phyloP scores from a whole-genome alignment of 1,140 invertebrate genomes.

The Ceratoteleas bidentatus region DNA sequence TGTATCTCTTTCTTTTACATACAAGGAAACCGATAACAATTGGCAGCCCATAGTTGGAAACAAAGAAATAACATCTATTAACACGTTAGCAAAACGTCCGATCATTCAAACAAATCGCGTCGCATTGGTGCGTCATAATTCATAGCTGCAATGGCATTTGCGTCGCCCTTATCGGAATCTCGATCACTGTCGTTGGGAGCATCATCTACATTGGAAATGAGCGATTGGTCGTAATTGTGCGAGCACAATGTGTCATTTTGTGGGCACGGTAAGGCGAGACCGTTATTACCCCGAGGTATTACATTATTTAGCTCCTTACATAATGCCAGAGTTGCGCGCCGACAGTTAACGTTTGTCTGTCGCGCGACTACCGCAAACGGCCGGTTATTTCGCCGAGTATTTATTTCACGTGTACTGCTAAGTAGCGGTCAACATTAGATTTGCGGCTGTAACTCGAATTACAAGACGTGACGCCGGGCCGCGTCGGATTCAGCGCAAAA shows the following conservation, averaged over 20 bases:
- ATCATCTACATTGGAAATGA: slow-evolving; percentile 57
- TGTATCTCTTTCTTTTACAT: too few species aligned
- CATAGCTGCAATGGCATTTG: slow-evolving; percentile 9
- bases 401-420: slow-evolving; percentile 9
- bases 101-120: slow-evolving; percentile 24
- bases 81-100: slow-evolving; percentile 1
- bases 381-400: slow-evolving; percentile 24
- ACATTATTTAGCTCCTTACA: slow-evolving; percentile 46
- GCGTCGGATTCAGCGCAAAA: slow-evolving; percentile 3
- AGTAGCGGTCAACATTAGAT: slow-evolving; percentile 5
- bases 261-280: slow-evolving; percentile 62
- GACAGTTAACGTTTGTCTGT: slow-evolving; percentile 32
- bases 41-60: neutral
- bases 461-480: neutral
- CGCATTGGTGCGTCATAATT: slow-evolving; percentile 25
- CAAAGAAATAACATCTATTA: slow-evolving; percentile 17
- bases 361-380: slow-evolving; percentile 27
- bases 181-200: slow-evolving; percentile 15
- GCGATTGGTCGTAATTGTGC: slow-evolving; percentile 45
- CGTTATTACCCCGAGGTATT: slow-evolving; percentile 45
- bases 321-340: slow-evolving; percentile 16
- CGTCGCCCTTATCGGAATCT: slow-evolving; percentile 12
- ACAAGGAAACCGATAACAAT: too few species aligned
- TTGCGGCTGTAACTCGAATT: slow-evolving; percentile 22
- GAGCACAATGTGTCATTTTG: slow-evolving; percentile 54